Base-by-base conservation (phyloP, 2,888 invertebrate species). In the Hesperia comma region DNA sequence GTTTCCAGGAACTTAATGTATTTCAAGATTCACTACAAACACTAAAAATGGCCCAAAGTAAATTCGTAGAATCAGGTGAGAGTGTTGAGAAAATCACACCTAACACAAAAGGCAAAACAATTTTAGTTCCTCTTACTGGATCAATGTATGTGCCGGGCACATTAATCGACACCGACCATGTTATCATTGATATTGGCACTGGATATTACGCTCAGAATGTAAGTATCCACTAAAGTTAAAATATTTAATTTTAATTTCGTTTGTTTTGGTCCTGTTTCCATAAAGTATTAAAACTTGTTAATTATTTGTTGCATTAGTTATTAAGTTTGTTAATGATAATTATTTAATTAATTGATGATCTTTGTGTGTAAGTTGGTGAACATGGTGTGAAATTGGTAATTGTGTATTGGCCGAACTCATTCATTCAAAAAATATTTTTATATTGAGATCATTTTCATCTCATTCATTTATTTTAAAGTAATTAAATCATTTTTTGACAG, bases 101-200 rank as follows among this genome's bases (percentile, higher is more conserved):
- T 0, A 95, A 95, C 21, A 94, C 95, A 71, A 95, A 96, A 81
- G 97, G 97, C 77, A 97, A 96, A 80, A 95, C 96, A 67, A 96
- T 99, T 73, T 92, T 99, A 19, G 98, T 99, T 15, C 99, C 99
- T 1, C 93, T 99, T 14, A 99, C 99, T 14, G 97, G 98, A 77
- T 99, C 99, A 77, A 98, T 99, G 97, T 99, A 99, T 92, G 98
- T 99, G 51, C 97, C 98, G 49, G 99, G 99, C 2, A 95, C 95
- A 77, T 93, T 99, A 68, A 94, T 95, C 70, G 96, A 99, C 81
- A 95, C 96, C 40, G 95, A 97, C 63, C 96, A 96, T 84, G 98
- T 99, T 62, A 94, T 99, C 37, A 96, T 99, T 74, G 99, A 99
- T 86, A 96, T 99, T 81, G 99, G 99, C 61, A 99, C 99, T 61